Conservation (phyloP, 92 coral and sea anemone species). For the Epizoanthus scotinus region DNA sequence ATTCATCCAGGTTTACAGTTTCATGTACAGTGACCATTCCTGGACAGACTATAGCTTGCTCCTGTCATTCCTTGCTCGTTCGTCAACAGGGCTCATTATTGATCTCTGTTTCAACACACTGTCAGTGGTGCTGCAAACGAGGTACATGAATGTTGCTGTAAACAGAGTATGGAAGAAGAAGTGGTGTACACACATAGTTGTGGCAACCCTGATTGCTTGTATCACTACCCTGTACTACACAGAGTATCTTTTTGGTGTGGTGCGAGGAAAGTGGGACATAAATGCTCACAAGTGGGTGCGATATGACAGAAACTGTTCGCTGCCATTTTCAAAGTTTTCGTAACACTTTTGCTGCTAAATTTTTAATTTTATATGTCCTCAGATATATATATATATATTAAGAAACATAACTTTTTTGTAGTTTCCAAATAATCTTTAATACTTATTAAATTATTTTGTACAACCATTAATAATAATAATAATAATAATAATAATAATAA, state of each 20-base stretch:
- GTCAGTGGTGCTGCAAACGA: slow-evolving; percentile 25
- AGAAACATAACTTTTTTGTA: too few relatives aligned
- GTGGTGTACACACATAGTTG: slow-evolving; percentile 38
- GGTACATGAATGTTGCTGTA: slow-evolving; percentile 24
- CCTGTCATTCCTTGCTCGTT: slow-evolving; percentile 42
- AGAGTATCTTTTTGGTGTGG: slow-evolving; percentile 26
- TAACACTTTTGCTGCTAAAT: neutral
- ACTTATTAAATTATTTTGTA: too few relatives aligned
- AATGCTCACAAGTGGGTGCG: slow-evolving; percentile 5
- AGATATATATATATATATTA: too few relatives aligned
- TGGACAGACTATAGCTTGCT: slow-evolving; percentile 37
- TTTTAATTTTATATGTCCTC: too few relatives aligned
- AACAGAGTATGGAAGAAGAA: slow-evolving; percentile 40
- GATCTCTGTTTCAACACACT: slow-evolving; percentile 28
- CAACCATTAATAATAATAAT: too few relatives aligned
- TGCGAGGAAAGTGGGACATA: slow-evolving; percentile 14
- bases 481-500: too few relatives aligned
- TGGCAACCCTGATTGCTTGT: neutral
- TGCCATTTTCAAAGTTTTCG: slow-evolving; percentile 14
- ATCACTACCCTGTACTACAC: slow-evolving; percentile 15
- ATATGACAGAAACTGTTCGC: slow-evolving; percentile 19
- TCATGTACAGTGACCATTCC: slow-evolving; percentile 54
- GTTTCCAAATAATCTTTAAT: too few relatives aligned
- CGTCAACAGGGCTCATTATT: slow-evolving; percentile 62
- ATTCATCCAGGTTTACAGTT: slow-evolving; percentile 54